These are phyloP conservation scores for Drosophila nasuta DNA, from an alignment of 1,140 invertebrate species.

Conservation along the genomic window DNA sequence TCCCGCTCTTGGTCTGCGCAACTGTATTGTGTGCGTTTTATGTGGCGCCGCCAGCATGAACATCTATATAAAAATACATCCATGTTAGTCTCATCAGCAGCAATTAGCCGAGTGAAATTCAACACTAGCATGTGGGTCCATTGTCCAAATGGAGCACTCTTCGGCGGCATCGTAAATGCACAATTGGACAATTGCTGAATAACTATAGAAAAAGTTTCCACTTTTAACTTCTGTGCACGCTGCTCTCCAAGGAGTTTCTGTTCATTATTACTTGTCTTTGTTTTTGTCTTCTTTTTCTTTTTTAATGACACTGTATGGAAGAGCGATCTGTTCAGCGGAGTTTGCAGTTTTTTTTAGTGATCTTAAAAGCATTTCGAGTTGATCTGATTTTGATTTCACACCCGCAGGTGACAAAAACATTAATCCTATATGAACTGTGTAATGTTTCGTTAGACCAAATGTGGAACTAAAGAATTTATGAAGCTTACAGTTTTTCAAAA, in stretches of 20 bases:
- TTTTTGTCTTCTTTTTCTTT: background rate
- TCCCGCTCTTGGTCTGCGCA: background rate
- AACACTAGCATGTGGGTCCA: conserved; percentile 73
- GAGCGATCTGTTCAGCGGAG: background rate
- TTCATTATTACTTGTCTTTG: background rate
- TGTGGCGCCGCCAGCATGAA: conserved; percentile 60
- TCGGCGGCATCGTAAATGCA: conserved; percentile 41
- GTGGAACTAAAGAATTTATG: too few relatives aligned
- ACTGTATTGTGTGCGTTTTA: conserved; percentile 42
- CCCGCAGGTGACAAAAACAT: too few relatives aligned
- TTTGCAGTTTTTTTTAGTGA: too few relatives aligned
- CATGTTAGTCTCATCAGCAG: conserved; percentile 62
- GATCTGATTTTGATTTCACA: too few relatives aligned
- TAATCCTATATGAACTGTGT: too few relatives aligned
- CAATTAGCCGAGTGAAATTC: conserved; percentile 81
- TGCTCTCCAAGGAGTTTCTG: conserved; percentile 31
- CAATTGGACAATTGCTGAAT: conserved; percentile 64
- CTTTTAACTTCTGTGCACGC: conserved; percentile 11
- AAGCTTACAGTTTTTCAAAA: too few relatives aligned
- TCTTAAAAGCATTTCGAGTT: too few relatives aligned
- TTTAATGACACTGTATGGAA: background rate
- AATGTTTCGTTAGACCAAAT: too few relatives aligned
- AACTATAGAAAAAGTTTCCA: conserved; percentile 61
- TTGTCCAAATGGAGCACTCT: conserved; percentile 70
- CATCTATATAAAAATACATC: conserved; percentile 57